Evolutionary conservation across 2,113 vertebrate species (phyloP), one percentile per base, ranked within the genome.

Genomic region (Corythornis madagascariensis): DNA sequence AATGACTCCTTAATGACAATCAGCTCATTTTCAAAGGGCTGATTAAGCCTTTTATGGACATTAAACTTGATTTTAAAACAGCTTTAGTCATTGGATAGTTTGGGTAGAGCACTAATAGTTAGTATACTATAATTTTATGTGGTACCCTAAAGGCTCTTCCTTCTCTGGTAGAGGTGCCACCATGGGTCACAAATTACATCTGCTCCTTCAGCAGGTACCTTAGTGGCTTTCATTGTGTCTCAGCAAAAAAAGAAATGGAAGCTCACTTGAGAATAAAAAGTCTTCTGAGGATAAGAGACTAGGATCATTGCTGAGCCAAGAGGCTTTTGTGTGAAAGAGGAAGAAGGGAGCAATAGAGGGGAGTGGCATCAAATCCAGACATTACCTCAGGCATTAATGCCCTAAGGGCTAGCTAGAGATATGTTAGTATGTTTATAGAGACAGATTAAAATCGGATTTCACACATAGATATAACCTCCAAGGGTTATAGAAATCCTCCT

Each of bases 361-460:
- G 94, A 91, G 95, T 29, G 65, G 82, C 75, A 78, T 5, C 0
- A 8, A 88, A 89, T 45, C 89, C 96, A 96, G 95, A 96, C 95
- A 10, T 96, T 96, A 96, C 94, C 72, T 96, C 94, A 96, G 94
- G 96, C 94, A 81, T 71, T 83, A 86, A 33, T 25, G 6, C 85
- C 83, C 40, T n/a, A 22, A 81, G 82, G 82, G 40, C 65, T 22
- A 71, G 38, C 47, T 64, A 33, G 53, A 92, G 85, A 45, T 93
- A 47, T 53, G 80, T 95, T 88, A 67, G 52, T 16, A 35, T 86
- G 91, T 88, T 93, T 96, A 89, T 33, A 92, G 76, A 93, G 65
- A 57, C n/a, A 87, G 89, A 86, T 86, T 91, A 84, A 77, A 91
- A 91, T 65, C 60, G 24, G 81, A 93, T 83, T 94, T 80, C 91